A percentile compares a stretch with the other conserved stretches of the same genome.
phyloP scores from a whole-genome alignment of 2,113 vertebrate species.

The Pyxicephalus adspersus region DNA sequence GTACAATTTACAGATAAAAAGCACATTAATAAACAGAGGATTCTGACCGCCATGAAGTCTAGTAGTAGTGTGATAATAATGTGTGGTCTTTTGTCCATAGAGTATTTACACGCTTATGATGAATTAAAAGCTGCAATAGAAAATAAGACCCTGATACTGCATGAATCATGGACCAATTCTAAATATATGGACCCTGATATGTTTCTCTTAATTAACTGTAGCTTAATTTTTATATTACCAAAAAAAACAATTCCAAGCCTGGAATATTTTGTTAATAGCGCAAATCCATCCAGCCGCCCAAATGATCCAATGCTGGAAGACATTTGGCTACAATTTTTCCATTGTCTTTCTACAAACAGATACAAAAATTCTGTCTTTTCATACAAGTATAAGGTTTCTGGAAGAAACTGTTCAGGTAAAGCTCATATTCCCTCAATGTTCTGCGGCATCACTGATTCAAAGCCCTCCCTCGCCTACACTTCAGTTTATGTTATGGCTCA shows the following conservation, averaged over 20 bases:
- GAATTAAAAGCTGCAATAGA: not conserved
- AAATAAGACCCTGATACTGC: constrained; percentile 9
- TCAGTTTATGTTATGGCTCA: not conserved
- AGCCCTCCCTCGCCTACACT: not conserved
- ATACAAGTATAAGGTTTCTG: not conserved
- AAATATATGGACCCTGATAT: not conserved
- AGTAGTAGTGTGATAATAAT: not conserved
- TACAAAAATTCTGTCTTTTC: not conserved
- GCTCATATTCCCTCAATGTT: not conserved
- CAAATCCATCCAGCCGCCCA: not conserved
- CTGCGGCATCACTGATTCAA: not conserved
- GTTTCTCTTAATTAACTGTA: not conserved
- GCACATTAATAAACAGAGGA: not conserved
- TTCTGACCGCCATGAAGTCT: not conserved
- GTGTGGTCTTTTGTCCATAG: not conserved
- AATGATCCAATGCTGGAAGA: not conserved
- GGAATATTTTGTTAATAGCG: not conserved
- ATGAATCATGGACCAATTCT: not conserved
- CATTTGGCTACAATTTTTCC: constrained; percentile 9
- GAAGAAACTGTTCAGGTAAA: not conserved
- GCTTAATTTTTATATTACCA: constrained; percentile 8
- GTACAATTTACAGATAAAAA: not conserved
- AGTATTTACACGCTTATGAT: not conserved
- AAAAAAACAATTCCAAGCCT: not conserved
- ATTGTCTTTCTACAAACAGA: not conserved